A percentile compares a stretch with the other conserved stretches of the same genome.
phyloP scores from a whole-genome alignment of 30 jellyfish, hydroid and myxozoan genomes.

The Morbakka virulenta region DNA sequence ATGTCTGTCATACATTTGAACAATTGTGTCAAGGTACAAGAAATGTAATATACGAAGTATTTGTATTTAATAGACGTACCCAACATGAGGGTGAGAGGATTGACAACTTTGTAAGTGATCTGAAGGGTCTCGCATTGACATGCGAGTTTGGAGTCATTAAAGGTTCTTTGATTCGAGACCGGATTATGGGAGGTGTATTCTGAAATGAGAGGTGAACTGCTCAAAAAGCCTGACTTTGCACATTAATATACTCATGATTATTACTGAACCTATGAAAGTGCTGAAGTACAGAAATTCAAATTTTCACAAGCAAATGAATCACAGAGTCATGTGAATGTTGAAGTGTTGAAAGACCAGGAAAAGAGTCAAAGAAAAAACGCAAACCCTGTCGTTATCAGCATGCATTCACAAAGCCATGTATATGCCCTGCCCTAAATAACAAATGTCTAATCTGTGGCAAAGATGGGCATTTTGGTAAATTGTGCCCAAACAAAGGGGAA shows the following conservation, averaged over 20 bases:
- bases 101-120: neutral
- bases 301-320: too few relatives aligned
- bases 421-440: conserved; percentile 28
- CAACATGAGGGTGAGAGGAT: conserved; percentile 1
- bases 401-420: too few relatives aligned
- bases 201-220: too few relatives aligned
- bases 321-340: too few relatives aligned
- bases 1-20: neutral
- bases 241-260: too few relatives aligned
- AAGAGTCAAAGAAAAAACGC: too few relatives aligned
- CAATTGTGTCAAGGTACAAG: too few relatives aligned
- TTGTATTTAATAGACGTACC: neutral
- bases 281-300: too few relatives aligned
- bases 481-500: conserved; percentile 22
- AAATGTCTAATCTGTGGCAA: conserved; percentile 1
- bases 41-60: neutral
- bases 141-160: neutral
- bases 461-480: conserved; percentile 19
- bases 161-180: neutral
- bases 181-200: conserved; percentile 1
- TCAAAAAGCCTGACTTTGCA: too few relatives aligned
- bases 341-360: too few relatives aligned
- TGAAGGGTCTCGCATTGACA: neutral
- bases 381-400: too few relatives aligned
- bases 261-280: too few relatives aligned